Base-by-base conservation (phyloP, 2,888 invertebrate species). In the Oxytorus armatus region DNA sequence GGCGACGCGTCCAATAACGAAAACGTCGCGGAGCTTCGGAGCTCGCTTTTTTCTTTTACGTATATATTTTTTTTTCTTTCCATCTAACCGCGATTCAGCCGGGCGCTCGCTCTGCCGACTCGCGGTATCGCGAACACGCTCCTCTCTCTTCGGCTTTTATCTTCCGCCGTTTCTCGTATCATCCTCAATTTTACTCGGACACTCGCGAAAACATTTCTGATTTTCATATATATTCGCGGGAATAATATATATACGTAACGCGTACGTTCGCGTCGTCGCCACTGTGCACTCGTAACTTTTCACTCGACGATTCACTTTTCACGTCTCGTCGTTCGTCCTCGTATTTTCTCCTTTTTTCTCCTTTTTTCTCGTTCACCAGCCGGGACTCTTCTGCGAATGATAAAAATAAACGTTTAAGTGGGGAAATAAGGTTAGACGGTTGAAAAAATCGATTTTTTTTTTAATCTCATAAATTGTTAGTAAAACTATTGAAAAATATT, bases 81-180 rank as follows among this genome's bases (percentile, higher is more conserved):
- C 59, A 51, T 21, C 4, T 14, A 47, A 18, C n/a, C 51, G 10
- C 1, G 8, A 51, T 10, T 4, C n/a, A n/a, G n/a, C n/a, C n/a
- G n/a, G n/a, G n/a, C n/a, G n/a, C n/a, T n/a, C n/a, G n/a, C 47
- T 16, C 51, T 10, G 21, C 7, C 14, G 0, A 5, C 23, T 21
- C 51, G 51, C 10, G 21, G 1, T 21, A n/a, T 10, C 10, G 21
- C 51, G 14, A 29, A 5, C 29, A 2, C 29, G 2, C 29, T 39
- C 10, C 51, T 51, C 7, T 51, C 7, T 8, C 21, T 21, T 10
- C 10, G 51, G 1, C 10, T 21, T 53, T 51, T 75, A 59, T 68
- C 47, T 77, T 72, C 65, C 73, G 73, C 65, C 73, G 73, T 36
- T 69, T 81, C 63, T 77, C 79, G 73, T 75, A 77, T 76, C 77